phyloP scores from a whole-genome alignment of 2,113 vertebrate species.

The Danio rerio region GRCz12tu NC_133194.1:1905501-1906000 shows the following conservation, averaged over 20 bases:
- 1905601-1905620: neutral
- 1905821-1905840: neutral
- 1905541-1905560: constrained; percentile 36
- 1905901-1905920: neutral
- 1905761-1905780: neutral
- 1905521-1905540: constrained; percentile 7
- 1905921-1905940: neutral
- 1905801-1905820: too few species aligned
- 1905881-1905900: too few species aligned
- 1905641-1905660: constrained; percentile 2
- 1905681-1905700: neutral
- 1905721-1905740: neutral
- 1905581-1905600: constrained; percentile 8
- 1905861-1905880: neutral
- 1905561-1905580: constrained; percentile 21
- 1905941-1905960: too few species aligned
- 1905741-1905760: neutral
- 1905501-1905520: constrained; percentile 40
- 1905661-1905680: constrained; percentile 2
- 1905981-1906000: too few species aligned
- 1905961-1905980: too few species aligned
- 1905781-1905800: neutral
- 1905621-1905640: constrained; percentile 1
- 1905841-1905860: neutral
- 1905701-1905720: neutral